Percentiles rank a stretch among this genome's conserved stretches.
Conservation (phyloP, 2,797 vertebrate species). For the Mormyrus proboscirostris region DNA sequence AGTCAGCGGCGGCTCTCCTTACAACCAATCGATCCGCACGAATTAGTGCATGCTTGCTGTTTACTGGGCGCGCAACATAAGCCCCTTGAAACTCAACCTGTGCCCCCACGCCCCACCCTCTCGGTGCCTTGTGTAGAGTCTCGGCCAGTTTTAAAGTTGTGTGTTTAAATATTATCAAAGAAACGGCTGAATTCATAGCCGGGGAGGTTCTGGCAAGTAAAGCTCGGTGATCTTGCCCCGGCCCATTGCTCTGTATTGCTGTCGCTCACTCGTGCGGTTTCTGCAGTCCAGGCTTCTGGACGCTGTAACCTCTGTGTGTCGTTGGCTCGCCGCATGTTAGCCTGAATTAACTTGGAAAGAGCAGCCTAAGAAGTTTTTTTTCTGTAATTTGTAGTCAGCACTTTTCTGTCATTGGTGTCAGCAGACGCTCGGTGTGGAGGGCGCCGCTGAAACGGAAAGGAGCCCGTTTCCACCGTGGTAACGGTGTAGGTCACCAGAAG, state of each 20-base stretch:
- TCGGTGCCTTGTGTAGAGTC: not conserved
- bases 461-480: not conserved
- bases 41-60: conserved; percentile 7
- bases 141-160: not conserved
- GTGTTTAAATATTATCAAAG: not conserved
- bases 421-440: not conserved
- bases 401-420: conserved; percentile 12
- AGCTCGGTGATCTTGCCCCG: not conserved
- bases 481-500: not conserved
- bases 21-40: not conserved
- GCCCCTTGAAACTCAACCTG: not conserved
- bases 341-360: not conserved
- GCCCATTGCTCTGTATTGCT: not conserved
- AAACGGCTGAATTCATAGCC: not conserved
- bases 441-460: not conserved
- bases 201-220: not conserved
- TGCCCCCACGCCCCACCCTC: not conserved
- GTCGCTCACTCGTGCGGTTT: not conserved
- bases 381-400: not conserved
- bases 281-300: not conserved
- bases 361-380: not conserved
- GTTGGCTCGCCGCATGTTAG: not conserved
- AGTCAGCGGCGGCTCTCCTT: not conserved
- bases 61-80: not conserved
- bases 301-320: not conserved